Conservation (phyloP, 2,888 invertebrate genomes). For the Sphaerophoria taeniata region DNA sequence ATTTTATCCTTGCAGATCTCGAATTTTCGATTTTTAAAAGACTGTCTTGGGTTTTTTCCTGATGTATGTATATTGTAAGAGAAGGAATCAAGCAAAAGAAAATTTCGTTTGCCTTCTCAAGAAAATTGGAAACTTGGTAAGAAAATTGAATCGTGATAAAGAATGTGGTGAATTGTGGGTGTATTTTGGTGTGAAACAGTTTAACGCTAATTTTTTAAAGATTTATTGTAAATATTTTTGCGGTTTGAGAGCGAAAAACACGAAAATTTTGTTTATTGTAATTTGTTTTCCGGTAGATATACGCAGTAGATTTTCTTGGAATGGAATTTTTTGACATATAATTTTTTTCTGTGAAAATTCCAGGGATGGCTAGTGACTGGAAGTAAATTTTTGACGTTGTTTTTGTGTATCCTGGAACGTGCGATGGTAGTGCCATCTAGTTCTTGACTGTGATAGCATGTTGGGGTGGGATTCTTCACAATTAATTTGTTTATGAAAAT, state of each 20-base stretch:
- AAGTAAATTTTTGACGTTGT: constrained; percentile 9
- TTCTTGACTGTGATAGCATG: not conserved
- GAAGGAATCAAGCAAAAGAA: too few species aligned
- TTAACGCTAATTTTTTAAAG: not conserved
- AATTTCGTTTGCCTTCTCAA: too few species aligned
- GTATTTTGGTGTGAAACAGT: too few species aligned
- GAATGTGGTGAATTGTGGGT: not conserved
- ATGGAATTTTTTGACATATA: constrained; percentile 66
- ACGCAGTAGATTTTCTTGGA: constrained; percentile 69
- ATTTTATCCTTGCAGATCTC: constrained; percentile 5
- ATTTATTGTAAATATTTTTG: not conserved
- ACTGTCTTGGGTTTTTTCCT: constrained; percentile 1
- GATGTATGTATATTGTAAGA: too few species aligned
- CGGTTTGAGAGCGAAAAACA: not conserved
- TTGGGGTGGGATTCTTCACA: too few species aligned
- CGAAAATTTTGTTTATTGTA: constrained; percentile 46
- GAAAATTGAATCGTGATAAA: too few species aligned
- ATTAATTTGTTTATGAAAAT: not conserved
- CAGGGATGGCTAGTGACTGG: constrained; percentile 42
- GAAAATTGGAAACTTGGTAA: too few species aligned
- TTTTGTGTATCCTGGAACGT: constrained; percentile 42
- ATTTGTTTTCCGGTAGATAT: constrained; percentile 65
- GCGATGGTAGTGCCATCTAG: constrained; percentile 19
- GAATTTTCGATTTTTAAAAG: not conserved
- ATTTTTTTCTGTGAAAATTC: not conserved